Evolutionary conservation across 2,797 vertebrate genomes (phyloP).

Genomic region (Garrulus glandarius): DNA sequence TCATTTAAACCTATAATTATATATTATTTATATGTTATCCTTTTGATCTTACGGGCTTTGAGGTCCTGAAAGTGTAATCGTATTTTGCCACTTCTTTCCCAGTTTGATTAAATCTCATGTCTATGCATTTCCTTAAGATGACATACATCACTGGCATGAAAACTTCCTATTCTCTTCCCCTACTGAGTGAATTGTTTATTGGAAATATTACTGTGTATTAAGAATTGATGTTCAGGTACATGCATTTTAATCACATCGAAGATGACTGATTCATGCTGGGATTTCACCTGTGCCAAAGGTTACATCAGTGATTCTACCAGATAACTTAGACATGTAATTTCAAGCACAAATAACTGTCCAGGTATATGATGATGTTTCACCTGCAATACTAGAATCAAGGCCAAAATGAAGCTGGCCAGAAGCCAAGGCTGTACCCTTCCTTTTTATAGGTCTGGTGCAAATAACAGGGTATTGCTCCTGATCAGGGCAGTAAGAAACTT

Average conservation of each 20-base stretch:
- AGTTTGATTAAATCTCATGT: conserved; percentile 49
- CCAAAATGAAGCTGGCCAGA: background rate
- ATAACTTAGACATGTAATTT: background rate
- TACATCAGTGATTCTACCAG: background rate
- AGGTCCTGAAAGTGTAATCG: background rate
- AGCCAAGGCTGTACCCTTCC: background rate
- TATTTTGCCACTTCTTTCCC: background rate
- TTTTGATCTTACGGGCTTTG: background rate
- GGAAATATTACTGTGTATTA: conserved; percentile 20
- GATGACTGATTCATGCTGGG: background rate
- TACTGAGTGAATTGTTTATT: background rate
- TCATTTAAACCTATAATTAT: background rate
- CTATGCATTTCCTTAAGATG: conserved; percentile 47
- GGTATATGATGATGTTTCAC: background rate
- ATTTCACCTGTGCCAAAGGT: background rate
- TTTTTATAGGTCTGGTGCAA: conserved; percentile 16
- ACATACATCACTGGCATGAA: conserved; percentile 15
- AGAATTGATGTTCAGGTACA: background rate
- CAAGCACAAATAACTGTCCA: conserved; percentile 4
- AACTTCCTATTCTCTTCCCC: background rate
- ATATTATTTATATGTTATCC: background rate
- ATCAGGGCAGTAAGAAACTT: conserved; percentile 18
- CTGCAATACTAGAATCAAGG: background rate
- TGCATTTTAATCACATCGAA: background rate
- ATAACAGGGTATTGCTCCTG: background rate